Conservation (phyloP, 2,888 invertebrate genomes). For the Cheilosia scutellata region DNA sequence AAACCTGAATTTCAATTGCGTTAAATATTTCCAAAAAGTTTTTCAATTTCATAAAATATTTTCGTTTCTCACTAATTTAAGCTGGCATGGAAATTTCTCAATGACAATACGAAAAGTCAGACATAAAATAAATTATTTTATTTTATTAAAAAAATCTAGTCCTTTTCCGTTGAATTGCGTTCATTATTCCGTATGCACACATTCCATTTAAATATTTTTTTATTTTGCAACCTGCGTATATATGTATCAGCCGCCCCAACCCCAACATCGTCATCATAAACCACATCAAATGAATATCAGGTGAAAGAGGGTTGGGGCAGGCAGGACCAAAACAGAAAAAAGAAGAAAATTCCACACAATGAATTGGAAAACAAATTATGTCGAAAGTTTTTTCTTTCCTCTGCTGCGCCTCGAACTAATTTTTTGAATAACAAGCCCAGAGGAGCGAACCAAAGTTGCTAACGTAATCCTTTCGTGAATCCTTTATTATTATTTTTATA, state of each 20-base stretch:
- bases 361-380: conserved; percentile 57
- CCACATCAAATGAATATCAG: conserved; percentile 50
- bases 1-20: conserved; percentile 35
- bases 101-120: conserved; percentile 12
- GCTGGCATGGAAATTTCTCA: not conserved
- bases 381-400: conserved; percentile 21
- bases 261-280: conserved; percentile 16
- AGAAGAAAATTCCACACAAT: conserved; percentile 36
- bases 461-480: conserved; percentile 46
- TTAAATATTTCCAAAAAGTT: conserved; percentile 40
- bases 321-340: not conserved
- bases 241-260: not conserved
- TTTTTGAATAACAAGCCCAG: conserved; percentile 48
- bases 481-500: not conserved
- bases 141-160: conserved; percentile 21
- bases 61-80: conserved; percentile 25
- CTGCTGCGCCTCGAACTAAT: conserved; percentile 37
- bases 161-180: conserved; percentile 36
- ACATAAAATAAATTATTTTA: conserved; percentile 26
- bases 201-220: conserved; percentile 28
- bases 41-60: conserved; percentile 51
- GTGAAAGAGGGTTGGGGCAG: not conserved
- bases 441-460: conserved; percentile 21
- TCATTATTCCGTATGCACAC: conserved; percentile 44
- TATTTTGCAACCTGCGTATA: not conserved